These are phyloP conservation scores for Oscheius sp. DNA, from an alignment of 2,888 invertebrate genomes.

Conservation along the genomic window DNA sequence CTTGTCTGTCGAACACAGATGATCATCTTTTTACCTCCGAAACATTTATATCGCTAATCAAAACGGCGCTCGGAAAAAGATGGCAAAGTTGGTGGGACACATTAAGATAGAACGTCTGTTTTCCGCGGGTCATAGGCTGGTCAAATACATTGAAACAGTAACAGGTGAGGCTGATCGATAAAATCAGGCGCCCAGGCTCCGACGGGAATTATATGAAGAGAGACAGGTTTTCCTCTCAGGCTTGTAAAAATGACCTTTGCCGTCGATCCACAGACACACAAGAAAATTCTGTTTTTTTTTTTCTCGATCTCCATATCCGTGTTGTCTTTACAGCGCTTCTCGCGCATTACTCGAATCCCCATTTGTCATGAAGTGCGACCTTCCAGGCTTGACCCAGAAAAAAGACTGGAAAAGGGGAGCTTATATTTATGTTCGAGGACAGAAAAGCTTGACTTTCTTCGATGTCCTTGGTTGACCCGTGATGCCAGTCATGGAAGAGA, in stretches of 20 bases:
- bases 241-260: slow-evolving; percentile 24
- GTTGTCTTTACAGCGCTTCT: slow-evolving; percentile 27
- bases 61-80: slow-evolving; percentile 1
- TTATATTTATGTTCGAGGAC: slow-evolving; percentile 17
- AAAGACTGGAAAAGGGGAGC: neutral
- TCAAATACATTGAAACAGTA: neutral
- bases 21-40: slow-evolving; percentile 6
- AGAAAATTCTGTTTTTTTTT: neutral
- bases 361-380: slow-evolving; percentile 15
- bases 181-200: slow-evolving; percentile 19
- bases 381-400: neutral
- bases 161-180: slow-evolving; percentile 20
- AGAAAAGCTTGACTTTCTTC: slow-evolving; percentile 13
- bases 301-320: slow-evolving; percentile 15
- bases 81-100: slow-evolving; percentile 2
- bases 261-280: no score
- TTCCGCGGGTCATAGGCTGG: neutral
- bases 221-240: slow-evolving; percentile 26
- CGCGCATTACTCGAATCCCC: slow-evolving; percentile 20
- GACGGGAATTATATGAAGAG: slow-evolving; percentile 32
- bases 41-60: neutral
- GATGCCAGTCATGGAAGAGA: slow-evolving; percentile 29
- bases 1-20: slow-evolving; percentile 15
- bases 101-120: slow-evolving; percentile 8
- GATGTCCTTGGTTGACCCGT: slow-evolving; percentile 4